Conservation (phyloP, 2,113 vertebrate genomes). For the Ibidorhyncha struthersii region DNA sequence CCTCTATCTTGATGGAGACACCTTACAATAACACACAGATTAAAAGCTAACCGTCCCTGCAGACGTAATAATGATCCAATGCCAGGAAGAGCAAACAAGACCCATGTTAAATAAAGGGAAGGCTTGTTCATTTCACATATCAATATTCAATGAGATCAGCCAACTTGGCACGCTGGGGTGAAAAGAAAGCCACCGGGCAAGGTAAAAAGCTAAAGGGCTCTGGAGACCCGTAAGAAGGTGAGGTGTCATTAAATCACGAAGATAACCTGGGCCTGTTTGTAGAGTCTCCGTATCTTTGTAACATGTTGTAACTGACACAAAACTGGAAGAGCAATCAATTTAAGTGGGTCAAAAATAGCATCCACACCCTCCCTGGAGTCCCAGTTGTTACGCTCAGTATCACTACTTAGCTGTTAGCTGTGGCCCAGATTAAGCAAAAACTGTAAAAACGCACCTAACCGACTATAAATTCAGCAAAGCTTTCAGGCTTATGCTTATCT, state of each 20-base stretch:
- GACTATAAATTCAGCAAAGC: neutral
- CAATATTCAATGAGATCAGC: neutral
- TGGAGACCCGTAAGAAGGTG: neutral
- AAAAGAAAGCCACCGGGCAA: neutral
- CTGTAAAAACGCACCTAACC: neutral
- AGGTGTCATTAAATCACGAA: neutral
- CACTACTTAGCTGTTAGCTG: neutral
- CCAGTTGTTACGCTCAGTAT: neutral
- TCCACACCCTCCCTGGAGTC: neutral
- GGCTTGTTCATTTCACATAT: neutral
- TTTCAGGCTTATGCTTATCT: conserved; percentile 41
- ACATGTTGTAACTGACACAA: conserved; percentile 17
- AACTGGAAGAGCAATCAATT: conserved; percentile 3
- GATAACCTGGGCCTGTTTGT: neutral
- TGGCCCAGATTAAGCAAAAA: conserved; percentile 6
- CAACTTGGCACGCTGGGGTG: neutral
- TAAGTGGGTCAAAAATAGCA: conserved; percentile 38
- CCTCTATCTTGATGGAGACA: conserved; percentile 17
- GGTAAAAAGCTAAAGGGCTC: neutral
- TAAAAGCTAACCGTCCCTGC: conserved; percentile 43
- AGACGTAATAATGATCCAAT: neutral
- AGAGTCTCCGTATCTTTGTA: neutral
- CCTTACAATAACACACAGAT: neutral
- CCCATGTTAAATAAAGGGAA: neutral
- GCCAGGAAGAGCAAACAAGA: conserved; percentile 36